Evolutionary conservation across 2,888 invertebrate species (phyloP), one percentile per base, ranked within the genome.

Genomic region (Glyphotaelius pellucidus): DNA sequence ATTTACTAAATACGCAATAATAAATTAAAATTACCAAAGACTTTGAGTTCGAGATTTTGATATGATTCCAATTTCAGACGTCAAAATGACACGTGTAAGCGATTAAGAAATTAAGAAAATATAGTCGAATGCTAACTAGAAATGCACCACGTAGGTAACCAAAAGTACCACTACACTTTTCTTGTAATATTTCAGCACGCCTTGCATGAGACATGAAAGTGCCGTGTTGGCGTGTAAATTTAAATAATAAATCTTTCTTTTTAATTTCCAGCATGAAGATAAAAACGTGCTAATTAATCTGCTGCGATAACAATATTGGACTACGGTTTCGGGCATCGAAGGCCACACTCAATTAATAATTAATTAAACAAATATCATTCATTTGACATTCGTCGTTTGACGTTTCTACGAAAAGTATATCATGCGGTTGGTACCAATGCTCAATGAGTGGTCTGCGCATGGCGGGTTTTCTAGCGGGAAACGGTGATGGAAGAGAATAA

Each of bases 301-400:
- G 67, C 25, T 1, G 67, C 25, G 67, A 67, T 67, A 67, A 67
- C n/a, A 67, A 25, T 25, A 67, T 25, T n/a, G 25, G 67, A n/a
- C 67, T 7, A 2, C 67, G 67, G 25, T 25, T 67, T 25, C 25
- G 67, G 67, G 67, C 67, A 67, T 19, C 67, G 67, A 67, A 67
- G 67, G 67, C 67, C 67, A 67, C n/a, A 25, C 67, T 67, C 25
- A 67, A 25, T 67, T 67, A 67, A 86, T 86, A 12, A 86, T 86
- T 42, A 86, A 86, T 86, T 47, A 86, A 42, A 30, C 25, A 30
- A 88, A 88, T 88, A 88, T 67, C 88, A 88, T 88, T 88, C 88
- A 88, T 67, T 79, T 88, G 88, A 88, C 88, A 88, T 88, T 88
- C 52, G 87, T 31, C 4, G n/a, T 35, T 88, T 67, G 88, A 52